A percentile compares a stretch with the other conserved stretches of the same genome.
phyloP scores from a whole-genome alignment of 2,888 invertebrate species.

The Tricholauxania praeusta region DNA sequence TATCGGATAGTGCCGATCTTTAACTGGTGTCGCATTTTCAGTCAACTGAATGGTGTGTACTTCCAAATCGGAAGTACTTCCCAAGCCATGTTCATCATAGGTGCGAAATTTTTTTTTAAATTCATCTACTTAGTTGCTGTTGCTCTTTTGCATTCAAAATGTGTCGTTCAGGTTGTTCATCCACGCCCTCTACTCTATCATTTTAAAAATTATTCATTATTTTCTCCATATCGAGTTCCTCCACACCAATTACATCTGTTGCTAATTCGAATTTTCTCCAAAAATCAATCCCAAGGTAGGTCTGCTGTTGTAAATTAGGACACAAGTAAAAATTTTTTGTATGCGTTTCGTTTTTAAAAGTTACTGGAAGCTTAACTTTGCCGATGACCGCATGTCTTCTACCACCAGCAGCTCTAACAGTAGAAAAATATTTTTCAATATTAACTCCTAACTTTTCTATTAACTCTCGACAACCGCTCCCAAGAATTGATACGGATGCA shows the following conservation, averaged over 20 bases:
- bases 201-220: too few species aligned
- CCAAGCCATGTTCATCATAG: neutral
- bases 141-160: too few species aligned
- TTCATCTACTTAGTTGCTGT: neutral
- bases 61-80: neutral
- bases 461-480: neutral
- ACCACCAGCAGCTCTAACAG: neutral
- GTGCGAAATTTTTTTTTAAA: neutral
- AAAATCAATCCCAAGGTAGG: slow-evolving; percentile 17
- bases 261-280: neutral
- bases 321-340: neutral
- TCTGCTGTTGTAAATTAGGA: neutral
- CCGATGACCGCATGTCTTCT: neutral
- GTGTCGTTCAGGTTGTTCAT: too few species aligned
- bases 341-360: neutral
- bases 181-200: too few species aligned
- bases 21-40: neutral
- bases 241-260: neutral
- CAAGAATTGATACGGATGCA: neutral
- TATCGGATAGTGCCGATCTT: too few species aligned
- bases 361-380: neutral
- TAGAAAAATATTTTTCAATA: neutral
- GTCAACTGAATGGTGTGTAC: neutral
- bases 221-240: neutral
- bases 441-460: neutral